Conservation (phyloP, 2,113 vertebrate genomes). For the Cryptoleucopteryx plumbea region DNA sequence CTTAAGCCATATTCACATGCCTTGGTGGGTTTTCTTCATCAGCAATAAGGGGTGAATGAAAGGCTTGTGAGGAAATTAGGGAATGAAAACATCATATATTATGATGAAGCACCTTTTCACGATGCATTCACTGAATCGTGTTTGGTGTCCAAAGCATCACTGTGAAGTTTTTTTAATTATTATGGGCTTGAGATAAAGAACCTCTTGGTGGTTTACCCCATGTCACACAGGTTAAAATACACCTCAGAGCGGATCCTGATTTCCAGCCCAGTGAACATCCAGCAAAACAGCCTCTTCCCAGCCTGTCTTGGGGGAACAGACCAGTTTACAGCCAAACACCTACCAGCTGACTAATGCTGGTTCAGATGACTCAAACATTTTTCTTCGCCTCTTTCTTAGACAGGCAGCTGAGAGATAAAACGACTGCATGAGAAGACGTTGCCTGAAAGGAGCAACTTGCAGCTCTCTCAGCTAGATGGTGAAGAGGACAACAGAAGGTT, state of each 20-base stretch:
- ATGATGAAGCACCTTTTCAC: not conserved
- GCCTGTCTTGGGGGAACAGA: not conserved
- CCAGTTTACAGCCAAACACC: not conserved
- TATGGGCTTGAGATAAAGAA: not conserved
- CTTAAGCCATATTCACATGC: not conserved
- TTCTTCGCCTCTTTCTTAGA: not conserved
- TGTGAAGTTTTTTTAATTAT: not conserved
- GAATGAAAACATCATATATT: not conserved
- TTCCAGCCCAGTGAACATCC: not conserved
- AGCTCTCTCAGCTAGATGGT: not conserved
- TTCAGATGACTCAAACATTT: not conserved
- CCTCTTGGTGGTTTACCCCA: not conserved
- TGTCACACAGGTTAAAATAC: not conserved
- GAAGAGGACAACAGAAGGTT: not conserved
- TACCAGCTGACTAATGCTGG: not conserved
- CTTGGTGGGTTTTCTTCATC: not conserved
- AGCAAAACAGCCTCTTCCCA: not conserved
- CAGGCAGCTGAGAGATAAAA: not conserved
- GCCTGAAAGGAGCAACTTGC: not conserved
- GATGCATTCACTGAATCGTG: fast-evolving
- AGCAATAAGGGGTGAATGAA: not conserved
- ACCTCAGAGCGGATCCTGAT: not conserved
- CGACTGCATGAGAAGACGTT: not conserved
- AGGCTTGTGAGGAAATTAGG: not conserved
- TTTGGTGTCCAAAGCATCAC: not conserved